A percentile compares a stretch with the other conserved stretches of the same genome.
These are phyloP conservation scores for Hephaestus fuliginosus DNA, from an alignment of 2,797 vertebrate genomes.

Conservation along the genomic window DNA sequence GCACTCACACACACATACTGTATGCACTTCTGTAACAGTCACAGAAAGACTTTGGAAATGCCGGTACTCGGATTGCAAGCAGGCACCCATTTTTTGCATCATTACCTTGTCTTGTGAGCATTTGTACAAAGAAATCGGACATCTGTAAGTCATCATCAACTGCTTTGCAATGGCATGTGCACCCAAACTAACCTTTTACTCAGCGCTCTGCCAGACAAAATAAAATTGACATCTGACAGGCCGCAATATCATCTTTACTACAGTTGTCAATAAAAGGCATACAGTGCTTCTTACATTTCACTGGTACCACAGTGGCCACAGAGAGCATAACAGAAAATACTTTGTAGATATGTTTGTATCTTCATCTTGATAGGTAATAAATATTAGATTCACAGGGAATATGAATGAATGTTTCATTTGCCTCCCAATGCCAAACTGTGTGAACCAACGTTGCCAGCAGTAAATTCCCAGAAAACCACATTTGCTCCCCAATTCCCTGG, in stretches of 20 bases:
- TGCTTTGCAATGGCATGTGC: background rate
- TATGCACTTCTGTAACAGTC: slow-evolving; percentile 6
- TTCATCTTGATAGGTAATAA: slow-evolving; percentile 53
- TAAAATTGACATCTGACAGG: slow-evolving; percentile 61
- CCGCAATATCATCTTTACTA: slow-evolving; percentile 63
- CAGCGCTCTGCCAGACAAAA: slow-evolving; percentile 27
- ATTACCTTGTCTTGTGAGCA: slow-evolving; percentile 1
- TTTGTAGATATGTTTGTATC: slow-evolving; percentile 41
- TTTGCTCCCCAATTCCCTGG: slow-evolving; percentile 30
- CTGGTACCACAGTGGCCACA: slow-evolving; percentile 6
- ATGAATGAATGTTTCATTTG: slow-evolving; percentile 54
- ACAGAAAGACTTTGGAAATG: background rate
- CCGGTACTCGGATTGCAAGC: background rate
- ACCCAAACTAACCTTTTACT: slow-evolving; percentile 16
- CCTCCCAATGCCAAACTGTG: slow-evolving; percentile 35
- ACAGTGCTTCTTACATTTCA: background rate
- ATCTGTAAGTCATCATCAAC: slow-evolving; percentile 12
- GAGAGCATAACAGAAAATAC: slow-evolving; percentile 29
- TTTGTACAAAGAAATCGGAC: background rate
- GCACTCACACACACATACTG: background rate
- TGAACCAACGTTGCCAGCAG: slow-evolving; percentile 43
- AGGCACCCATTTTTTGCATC: slow-evolving; percentile 13
- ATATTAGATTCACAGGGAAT: slow-evolving; percentile 60
- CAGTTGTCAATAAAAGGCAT: slow-evolving; percentile 36
- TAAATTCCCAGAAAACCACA: slow-evolving; percentile 45